These are phyloP conservation scores for Procambarus virginalis DNA, from an alignment of 1,140 invertebrate genomes.

Conservation along the genomic window DNA sequence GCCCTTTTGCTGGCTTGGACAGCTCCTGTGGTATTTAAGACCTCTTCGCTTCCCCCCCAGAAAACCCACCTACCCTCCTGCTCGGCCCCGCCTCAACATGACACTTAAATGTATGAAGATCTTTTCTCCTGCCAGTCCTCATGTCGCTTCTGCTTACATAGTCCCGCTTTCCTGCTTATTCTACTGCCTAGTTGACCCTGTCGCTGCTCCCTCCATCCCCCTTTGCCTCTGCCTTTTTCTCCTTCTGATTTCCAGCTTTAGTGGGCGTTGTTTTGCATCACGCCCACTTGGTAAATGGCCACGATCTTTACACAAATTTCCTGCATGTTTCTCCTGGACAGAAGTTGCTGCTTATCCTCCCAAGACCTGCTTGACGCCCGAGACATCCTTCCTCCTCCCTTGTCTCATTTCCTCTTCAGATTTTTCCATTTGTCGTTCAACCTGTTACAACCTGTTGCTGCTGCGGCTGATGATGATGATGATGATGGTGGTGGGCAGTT, in stretches of 20 bases:
- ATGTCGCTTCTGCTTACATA: conserved; percentile 13
- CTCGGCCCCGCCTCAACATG: not conserved
- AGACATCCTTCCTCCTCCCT: not conserved
- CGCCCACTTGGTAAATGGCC: not conserved
- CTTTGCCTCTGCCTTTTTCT: conserved; percentile 1
- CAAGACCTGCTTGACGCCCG: not conserved
- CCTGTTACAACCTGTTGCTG: not conserved
- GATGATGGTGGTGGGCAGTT: not conserved
- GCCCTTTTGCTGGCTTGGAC: too few species aligned
- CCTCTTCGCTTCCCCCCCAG: too few species aligned
- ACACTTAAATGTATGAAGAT: not conserved
- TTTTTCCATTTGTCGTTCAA: not conserved
- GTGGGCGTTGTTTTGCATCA: not conserved
- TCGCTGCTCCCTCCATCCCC: not conserved
- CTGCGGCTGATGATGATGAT: not conserved
- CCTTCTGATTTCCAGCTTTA: not conserved
- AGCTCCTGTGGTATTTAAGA: too few species aligned
- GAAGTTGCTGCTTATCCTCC: not conserved
- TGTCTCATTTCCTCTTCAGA: not conserved
- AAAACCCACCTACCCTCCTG: too few species aligned
- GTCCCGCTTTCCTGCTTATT: conserved; percentile 7
- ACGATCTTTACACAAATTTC: not conserved
- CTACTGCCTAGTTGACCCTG: not conserved
- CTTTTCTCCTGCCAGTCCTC: conserved; percentile 11
- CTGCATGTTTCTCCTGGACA: not conserved